A percentile compares a stretch with the other conserved stretches of the same genome.
These are phyloP conservation scores for Rhipidura dahli DNA, from an alignment of 2,113 vertebrate genomes.

Conservation along the genomic window DNA sequence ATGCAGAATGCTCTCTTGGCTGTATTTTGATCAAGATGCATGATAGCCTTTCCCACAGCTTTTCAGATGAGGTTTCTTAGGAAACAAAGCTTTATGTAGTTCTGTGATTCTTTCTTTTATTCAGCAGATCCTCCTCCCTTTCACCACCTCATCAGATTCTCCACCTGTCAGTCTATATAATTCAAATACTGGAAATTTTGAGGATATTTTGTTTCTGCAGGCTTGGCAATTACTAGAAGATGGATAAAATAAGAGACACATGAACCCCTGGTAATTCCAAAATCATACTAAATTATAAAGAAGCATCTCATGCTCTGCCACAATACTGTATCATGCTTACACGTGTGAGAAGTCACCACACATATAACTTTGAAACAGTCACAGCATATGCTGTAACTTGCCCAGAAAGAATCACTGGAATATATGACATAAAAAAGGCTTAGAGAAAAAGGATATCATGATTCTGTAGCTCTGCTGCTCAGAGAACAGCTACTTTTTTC, in stretches of 20 bases:
- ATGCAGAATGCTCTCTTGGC: neutral
- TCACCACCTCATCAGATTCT: neutral
- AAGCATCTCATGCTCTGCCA: neutral
- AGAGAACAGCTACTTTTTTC: neutral
- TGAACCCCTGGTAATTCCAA: neutral
- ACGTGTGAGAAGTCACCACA: neutral
- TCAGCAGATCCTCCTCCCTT: neutral
- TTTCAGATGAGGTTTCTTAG: neutral
- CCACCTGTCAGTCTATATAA: neutral
- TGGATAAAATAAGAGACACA: neutral
- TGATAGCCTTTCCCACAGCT: neutral
- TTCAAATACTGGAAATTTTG: neutral
- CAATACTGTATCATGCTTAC: accelerated
- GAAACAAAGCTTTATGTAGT: neutral
- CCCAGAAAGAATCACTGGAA: neutral
- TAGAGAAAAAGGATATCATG: neutral
- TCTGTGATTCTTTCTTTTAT: neutral
- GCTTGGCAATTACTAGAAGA: neutral
- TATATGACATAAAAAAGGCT: neutral
- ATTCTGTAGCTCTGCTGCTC: neutral
- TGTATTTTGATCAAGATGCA: neutral
- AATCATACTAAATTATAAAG: neutral
- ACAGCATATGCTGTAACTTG: neutral
- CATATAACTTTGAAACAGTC: neutral
- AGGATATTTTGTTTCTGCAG: neutral